Conservation (phyloP, 1,140 invertebrate genomes). For the Drosophila mauritiana region DNA sequence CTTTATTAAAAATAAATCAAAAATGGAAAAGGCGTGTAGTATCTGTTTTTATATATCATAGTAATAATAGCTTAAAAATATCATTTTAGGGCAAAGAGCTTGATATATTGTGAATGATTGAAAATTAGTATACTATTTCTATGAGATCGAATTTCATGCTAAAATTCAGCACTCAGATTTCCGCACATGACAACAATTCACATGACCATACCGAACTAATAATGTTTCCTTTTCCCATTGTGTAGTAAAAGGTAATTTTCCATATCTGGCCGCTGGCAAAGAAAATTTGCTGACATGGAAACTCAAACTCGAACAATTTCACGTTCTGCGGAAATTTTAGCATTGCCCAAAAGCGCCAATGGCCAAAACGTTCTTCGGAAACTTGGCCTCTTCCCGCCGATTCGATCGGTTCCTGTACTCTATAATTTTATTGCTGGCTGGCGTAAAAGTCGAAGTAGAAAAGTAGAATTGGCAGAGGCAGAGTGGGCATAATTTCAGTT, state of each 20-base stretch:
- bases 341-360: conserved; percentile 33
- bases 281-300: conserved; percentile 55
- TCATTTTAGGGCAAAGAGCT: no score
- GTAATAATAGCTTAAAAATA: no score
- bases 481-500: conserved; percentile 69
- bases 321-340: conserved; percentile 8
- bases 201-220: not conserved
- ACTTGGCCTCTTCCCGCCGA: conserved; percentile 21
- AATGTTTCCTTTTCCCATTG: not conserved
- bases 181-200: not conserved
- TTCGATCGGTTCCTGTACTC: conserved; percentile 33
- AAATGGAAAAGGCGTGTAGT: not conserved
- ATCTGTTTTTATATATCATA: no score
- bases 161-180: not conserved
- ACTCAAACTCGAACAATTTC: conserved; percentile 34
- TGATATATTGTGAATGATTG: no score
- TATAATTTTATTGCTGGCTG: conserved; percentile 42
- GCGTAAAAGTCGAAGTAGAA: conserved; percentile 19
- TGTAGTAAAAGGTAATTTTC: conserved; percentile 35
- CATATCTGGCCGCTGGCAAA: conserved; percentile 41
- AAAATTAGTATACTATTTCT: no score
- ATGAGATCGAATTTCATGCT: no score
- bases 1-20: not conserved
- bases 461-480: conserved; percentile 18
- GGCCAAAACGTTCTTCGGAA: conserved; percentile 33